Conservation (phyloP, 2,888 invertebrate genomes). For the Conchocele bisecta region DNA sequence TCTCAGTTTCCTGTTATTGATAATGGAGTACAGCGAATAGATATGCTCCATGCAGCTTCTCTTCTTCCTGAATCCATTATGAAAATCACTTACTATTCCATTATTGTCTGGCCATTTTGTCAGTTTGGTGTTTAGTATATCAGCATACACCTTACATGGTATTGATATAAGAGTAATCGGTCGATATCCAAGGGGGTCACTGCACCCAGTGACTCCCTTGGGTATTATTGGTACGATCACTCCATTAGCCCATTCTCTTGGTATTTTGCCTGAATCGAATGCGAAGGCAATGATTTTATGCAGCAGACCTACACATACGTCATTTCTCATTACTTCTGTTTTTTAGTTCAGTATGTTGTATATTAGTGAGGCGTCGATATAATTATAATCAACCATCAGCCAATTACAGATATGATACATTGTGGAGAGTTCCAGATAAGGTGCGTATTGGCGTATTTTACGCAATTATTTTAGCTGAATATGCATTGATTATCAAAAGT, state of each 20-base stretch:
- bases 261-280: conserved; percentile 8
- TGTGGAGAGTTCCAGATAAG: too few species aligned
- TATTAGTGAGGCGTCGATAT: too few species aligned
- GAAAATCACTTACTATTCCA: conserved; percentile 20
- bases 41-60: conserved; percentile 31
- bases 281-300: conserved; percentile 4
- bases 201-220: conserved; percentile 8
- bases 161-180: conserved; percentile 14
- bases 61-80: conserved; percentile 36
- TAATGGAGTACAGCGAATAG: conserved; percentile 16
- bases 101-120: conserved; percentile 15
- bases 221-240: conserved; percentile 8
- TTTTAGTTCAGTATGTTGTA: too few species aligned
- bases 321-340: conserved; percentile 21
- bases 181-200: conserved; percentile 26
- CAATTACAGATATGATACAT: too few species aligned
- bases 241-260: conserved; percentile 10
- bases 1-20: conserved; percentile 16
- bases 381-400: too few species aligned
- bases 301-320: conserved; percentile 1
- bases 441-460: too few species aligned
- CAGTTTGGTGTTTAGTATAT: conserved; percentile 17
- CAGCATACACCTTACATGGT: conserved; percentile 17
- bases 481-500: too few species aligned
- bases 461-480: too few species aligned